These are phyloP conservation scores for Eutolmus rufibarbis DNA, from an alignment of 2,888 invertebrate genomes.

Conservation along the genomic window DNA sequence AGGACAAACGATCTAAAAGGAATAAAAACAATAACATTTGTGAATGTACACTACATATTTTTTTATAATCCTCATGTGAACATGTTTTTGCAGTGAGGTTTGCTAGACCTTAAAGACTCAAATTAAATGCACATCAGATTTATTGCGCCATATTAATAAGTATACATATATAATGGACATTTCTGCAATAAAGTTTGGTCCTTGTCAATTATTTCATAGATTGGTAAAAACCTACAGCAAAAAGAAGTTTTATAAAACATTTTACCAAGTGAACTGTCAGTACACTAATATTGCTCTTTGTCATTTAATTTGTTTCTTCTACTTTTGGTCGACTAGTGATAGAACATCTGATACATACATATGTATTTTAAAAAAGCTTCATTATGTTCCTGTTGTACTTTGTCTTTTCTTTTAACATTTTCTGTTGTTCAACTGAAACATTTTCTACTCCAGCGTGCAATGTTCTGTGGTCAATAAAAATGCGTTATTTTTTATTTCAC, in stretches of 20 bases:
- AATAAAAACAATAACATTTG: no score
- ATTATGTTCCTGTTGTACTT: neutral
- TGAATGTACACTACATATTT: no score
- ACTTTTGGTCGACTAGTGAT: slow-evolving; percentile 9
- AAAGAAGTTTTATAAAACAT: neutral
- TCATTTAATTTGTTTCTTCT: neutral
- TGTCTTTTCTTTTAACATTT: neutral
- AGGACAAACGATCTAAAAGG: no score
- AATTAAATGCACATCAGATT: neutral
- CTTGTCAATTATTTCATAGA: neutral
- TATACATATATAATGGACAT: neutral
- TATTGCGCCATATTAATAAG: neutral
- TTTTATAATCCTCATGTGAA: no score
- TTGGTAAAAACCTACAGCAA: neutral
- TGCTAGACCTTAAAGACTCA: neutral
- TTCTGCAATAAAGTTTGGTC: neutral
- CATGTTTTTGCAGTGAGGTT: no score
- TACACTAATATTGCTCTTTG: slow-evolving; percentile 19
- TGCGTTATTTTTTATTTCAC: neutral
- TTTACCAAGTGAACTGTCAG: neutral
- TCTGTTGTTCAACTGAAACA: neutral
- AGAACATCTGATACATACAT: neutral
- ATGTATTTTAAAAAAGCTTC: neutral
- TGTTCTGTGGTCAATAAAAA: neutral
- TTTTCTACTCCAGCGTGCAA: neutral